Conservation (phyloP, 2,113 vertebrate species). For the Agapornis roseicollis region DNA sequence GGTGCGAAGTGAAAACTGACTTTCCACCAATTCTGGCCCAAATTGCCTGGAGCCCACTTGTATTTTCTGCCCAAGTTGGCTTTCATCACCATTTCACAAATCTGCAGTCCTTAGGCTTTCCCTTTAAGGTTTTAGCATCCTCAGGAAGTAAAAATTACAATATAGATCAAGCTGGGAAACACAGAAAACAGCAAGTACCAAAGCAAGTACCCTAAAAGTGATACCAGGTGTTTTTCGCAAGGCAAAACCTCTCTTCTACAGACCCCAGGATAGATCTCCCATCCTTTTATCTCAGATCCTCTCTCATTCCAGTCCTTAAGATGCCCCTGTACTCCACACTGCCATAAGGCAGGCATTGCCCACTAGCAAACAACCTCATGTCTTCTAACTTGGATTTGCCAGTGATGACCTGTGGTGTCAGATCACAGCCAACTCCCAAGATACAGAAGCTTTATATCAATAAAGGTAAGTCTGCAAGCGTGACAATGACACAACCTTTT, state of each 20-base stretch:
- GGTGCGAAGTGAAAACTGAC: not conserved
- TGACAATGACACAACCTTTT: not conserved
- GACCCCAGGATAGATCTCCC: not conserved
- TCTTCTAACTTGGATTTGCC: not conserved
- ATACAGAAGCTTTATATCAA: not conserved
- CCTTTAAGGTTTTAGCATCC: not conserved
- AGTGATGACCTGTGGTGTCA: not conserved
- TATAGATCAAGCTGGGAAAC: not conserved
- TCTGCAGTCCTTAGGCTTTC: not conserved
- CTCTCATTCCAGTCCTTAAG: not conserved
- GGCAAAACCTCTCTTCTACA: not conserved
- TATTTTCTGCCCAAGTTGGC: not conserved
- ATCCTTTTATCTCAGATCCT: not conserved
- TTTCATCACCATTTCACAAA: not conserved
- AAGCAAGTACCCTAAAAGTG: not conserved
- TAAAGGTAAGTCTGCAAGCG: not conserved
- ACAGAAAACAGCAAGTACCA: not conserved
- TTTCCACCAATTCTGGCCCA: not conserved
- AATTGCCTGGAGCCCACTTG: not conserved
- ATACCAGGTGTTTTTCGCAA: not conserved
- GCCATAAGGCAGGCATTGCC: not conserved
- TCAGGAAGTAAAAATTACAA: not conserved
- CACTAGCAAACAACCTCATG: not conserved
- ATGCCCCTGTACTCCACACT: not conserved
- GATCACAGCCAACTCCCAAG: not conserved